Evolutionary conservation across 2,113 vertebrate genomes (phyloP), one percentile per base, ranked within the genome.

Genomic region (Cyanoderma ruficeps): DNA sequence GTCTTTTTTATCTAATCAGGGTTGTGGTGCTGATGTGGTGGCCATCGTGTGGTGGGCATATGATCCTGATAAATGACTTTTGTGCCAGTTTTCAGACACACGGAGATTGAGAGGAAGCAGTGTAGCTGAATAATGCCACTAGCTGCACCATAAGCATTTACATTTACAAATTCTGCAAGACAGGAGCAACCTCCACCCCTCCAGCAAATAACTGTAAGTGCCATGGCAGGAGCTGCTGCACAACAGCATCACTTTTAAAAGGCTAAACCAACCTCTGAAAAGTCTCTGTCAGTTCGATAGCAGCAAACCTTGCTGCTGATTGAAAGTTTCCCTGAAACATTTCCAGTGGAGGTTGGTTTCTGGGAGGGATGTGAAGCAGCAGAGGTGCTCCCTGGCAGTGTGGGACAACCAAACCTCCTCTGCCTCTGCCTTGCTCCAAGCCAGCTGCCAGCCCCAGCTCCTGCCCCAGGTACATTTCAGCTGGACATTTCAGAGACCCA

Each of bases 331-430:
- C 31, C 86, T 80, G 68, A 49, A 60, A 25, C 13, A 1, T 33
- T 77, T 56, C 6, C 21, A 18, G 33, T 27, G 42, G 8, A 15
- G 22, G 3, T 10, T 28, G 57, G n/a, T 55, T 71, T 53, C 35
- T 83, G 55, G 33, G 35, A 23, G 50, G 11, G 16, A 6, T 4
- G 2, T 7, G 35, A 61, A 42, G 64, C n/a, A 18, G 23, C 3
- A 11, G 70, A 71, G n/a, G 5, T 47, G 44, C 49, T 74, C 72
- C 13, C 3, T 9, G 50, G 42, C 42, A 41, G 28, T 1, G 0
- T 15, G 63, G 22, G 28, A 27, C 31, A 50, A 4, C 2, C 16
- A 3, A 12, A 35, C 7, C 27, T 17, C 27, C 1, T 0, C 53
- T 82, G 33, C 30, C 55, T 56, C 37, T 60, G n/a, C n/a, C 21